phyloP scores from a whole-genome alignment of 2,113 vertebrate genomes.

The Carlito syrichta region DNA sequence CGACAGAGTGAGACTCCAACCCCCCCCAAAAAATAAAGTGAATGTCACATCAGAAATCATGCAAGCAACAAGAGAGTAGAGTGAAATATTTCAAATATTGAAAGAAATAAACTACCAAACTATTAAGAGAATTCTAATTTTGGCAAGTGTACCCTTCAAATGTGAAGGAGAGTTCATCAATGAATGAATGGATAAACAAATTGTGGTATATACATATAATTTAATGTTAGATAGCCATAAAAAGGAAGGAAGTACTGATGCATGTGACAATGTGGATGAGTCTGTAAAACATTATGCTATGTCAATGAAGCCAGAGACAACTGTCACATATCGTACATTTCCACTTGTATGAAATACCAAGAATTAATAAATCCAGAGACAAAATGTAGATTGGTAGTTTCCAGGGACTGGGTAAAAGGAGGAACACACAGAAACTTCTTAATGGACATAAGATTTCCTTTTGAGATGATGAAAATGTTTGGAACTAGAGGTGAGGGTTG shows the following conservation, averaged over 20 bases:
- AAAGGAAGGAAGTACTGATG: too few species aligned
- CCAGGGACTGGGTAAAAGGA: not conserved
- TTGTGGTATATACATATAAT: not conserved
- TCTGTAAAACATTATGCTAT: too few species aligned
- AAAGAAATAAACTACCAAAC: not conserved
- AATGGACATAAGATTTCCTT: not conserved
- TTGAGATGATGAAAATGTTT: not conserved
- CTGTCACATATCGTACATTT: too few species aligned
- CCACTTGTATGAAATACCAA: not conserved
- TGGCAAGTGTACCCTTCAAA: too few species aligned
- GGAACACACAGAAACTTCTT: not conserved
- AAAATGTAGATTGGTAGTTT: not conserved
- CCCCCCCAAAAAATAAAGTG: too few species aligned
- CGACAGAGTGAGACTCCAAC: too few species aligned
- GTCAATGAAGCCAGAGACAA: not conserved
- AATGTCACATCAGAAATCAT: not conserved
- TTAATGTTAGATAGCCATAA: too few species aligned
- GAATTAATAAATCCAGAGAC: not conserved
- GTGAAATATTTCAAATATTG: not conserved
- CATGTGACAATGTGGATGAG: too few species aligned
- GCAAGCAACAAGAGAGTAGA: not conserved
- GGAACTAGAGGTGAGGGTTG: not conserved
- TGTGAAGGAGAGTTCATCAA: too few species aligned
- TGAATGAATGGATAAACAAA: not conserved
- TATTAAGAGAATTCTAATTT: too few species aligned